Conservation (phyloP, 2,888 invertebrate genomes). For the Sesia apiformis region DNA sequence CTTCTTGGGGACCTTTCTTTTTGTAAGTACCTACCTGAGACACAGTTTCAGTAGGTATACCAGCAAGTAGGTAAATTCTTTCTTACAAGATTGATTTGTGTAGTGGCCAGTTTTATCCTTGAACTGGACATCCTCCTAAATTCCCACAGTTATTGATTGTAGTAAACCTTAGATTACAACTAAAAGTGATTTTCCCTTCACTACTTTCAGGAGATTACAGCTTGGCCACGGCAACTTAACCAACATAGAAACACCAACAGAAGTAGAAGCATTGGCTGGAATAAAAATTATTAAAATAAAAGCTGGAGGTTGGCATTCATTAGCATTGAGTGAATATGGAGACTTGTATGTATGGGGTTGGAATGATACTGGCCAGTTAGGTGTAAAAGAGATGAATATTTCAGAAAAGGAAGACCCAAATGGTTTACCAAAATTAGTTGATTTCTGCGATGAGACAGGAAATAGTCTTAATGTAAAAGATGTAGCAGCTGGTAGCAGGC, state of each 20-base stretch:
- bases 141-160: too few relatives aligned
- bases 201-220: slow-evolving; percentile 84
- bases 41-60: too few relatives aligned
- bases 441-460: slow-evolving; percentile 53
- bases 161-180: too few relatives aligned
- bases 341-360: slow-evolving; percentile 94
- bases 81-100: too few relatives aligned
- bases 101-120: too few relatives aligned
- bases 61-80: too few relatives aligned
- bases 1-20: too few relatives aligned
- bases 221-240: slow-evolving; percentile 85
- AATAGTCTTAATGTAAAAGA: slow-evolving; percentile 62
- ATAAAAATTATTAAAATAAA: slow-evolving; percentile 80
- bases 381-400: slow-evolving; percentile 61
- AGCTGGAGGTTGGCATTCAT: slow-evolving; percentile 91
- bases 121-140: too few relatives aligned
- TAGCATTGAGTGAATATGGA: slow-evolving; percentile 84
- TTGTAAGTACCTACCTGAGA: too few relatives aligned
- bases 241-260: slow-evolving; percentile 75
- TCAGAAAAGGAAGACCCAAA: slow-evolving; percentile 13
- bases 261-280: slow-evolving; percentile 84
- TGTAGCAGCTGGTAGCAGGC: slow-evolving; percentile 84
- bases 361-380: slow-evolving; percentile 91
- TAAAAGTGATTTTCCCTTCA: too few relatives aligned
- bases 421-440: slow-evolving; percentile 46